Evolutionary conservation across 2,888 invertebrate genomes (phyloP), one percentile per base, ranked within the genome.

Genomic region (Arctia plantaginis): DNA sequence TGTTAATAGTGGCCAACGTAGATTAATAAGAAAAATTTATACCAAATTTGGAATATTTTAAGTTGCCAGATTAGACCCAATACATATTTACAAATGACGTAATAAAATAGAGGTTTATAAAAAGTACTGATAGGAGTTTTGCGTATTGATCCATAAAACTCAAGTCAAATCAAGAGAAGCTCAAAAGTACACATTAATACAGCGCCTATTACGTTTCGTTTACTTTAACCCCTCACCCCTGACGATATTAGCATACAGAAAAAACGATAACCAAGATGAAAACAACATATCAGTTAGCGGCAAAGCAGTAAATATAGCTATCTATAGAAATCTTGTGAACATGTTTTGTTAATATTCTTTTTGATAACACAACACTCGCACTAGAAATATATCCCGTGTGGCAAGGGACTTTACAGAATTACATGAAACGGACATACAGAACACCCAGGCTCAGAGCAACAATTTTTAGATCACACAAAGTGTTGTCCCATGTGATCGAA

Each of bases 231-330:
- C 74, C 47, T 75, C 85, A 74, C 77, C 78, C 85, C 64, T 70
- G 30, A 74, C 75, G 72, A 73, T 80, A 77, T 84, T 85, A 78
- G 75, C 85, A 83, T 82, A 85, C 75, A 80, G 84, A 78, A 78
- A 55, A 74, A 71, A 80, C 72, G 69, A 82, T 79, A 84, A 82
- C 82, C 71, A 73, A 77, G 75, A 77, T 84, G 79, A 84, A 69
- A 82, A 84, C 76, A 84, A 80, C 76, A 82, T 55, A 71, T 71
- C 69, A 71, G 65, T 75, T 67, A 80, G 62, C 74, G 74, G 77
- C n/a, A 80, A 39, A 27, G 12, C 55, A 23, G n/a, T 55, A 55
- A 55, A 55, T 55, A 1, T 59, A 1, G 15, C 27, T 27, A 27
- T 13, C 13, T 59, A 15, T 15, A 55, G n/a, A 27, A 74, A 75